phyloP scores from a whole-genome alignment of 2,888 invertebrate genomes.

The Apodemia duryi region DNA sequence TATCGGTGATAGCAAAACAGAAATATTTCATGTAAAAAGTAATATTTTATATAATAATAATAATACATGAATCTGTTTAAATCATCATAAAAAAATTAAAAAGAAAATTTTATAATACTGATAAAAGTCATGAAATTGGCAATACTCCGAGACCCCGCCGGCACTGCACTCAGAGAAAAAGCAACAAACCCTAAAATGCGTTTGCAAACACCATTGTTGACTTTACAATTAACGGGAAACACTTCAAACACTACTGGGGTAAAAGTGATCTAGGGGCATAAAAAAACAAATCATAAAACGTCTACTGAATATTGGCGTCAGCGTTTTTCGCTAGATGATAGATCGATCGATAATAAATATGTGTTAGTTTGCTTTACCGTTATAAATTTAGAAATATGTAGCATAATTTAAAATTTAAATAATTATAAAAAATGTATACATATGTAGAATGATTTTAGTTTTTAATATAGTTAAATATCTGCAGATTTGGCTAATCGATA shows the following conservation, averaged over 20 bases:
- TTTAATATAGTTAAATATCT: too few relatives aligned
- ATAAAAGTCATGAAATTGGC: slow-evolving; percentile 15
- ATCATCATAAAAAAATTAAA: background rate
- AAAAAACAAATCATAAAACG: slow-evolving; percentile 22
- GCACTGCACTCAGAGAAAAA: slow-evolving; percentile 48
- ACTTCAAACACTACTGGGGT: slow-evolving; percentile 30
- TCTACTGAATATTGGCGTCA: background rate
- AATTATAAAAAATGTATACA: too few relatives aligned
- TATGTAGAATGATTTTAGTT: too few relatives aligned
- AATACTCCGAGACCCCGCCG: slow-evolving; percentile 17
- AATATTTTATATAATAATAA: too few relatives aligned
- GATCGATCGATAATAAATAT: background rate
- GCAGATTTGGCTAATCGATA: too few relatives aligned
- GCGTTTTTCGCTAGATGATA: background rate
- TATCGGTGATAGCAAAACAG: too few relatives aligned
- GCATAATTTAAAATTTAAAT: too few relatives aligned
- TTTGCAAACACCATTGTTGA: slow-evolving; percentile 51
- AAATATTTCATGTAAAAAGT: too few relatives aligned
- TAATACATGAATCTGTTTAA: too few relatives aligned
- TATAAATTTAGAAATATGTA: too few relatives aligned
- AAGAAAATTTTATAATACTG: background rate
- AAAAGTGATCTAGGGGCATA: slow-evolving; percentile 24
- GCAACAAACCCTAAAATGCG: slow-evolving; percentile 29
- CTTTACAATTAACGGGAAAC: slow-evolving; percentile 50
- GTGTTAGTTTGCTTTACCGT: too few relatives aligned